Evolutionary conservation across 1,140 invertebrate genomes (phyloP).

Genomic region (Streblospio benedicti): DNA sequence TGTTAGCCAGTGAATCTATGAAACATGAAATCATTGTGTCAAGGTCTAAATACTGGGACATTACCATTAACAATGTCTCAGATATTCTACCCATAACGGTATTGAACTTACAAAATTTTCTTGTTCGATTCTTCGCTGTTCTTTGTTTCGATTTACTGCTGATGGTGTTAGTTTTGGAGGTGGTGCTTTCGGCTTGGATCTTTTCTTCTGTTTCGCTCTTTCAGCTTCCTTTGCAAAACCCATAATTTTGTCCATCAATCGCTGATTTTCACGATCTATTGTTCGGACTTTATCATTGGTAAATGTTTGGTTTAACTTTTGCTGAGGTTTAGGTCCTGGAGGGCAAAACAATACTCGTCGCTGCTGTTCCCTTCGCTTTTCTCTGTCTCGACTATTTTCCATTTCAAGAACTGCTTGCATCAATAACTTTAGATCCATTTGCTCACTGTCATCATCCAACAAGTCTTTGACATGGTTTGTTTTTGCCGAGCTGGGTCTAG

Average conservation of each 20-base stretch:
- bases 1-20: background rate
- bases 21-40: background rate
- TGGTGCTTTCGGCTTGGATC: constrained; percentile 1
- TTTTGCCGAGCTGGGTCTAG: constrained; percentile 3
- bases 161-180: constrained; percentile 31
- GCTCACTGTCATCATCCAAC: constrained; percentile 22
- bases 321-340: constrained; percentile 11
- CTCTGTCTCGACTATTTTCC: constrained; percentile 27
- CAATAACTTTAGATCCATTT: constrained; percentile 36
- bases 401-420: constrained; percentile 43
- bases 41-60: background rate
- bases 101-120: constrained; percentile 46
- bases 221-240: constrained; percentile 17
- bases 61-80: background rate
- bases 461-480: constrained; percentile 13
- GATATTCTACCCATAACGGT: background rate
- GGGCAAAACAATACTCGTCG: constrained; percentile 33
- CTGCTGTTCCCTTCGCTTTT: background rate
- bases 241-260: constrained; percentile 38
- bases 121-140: constrained; percentile 46
- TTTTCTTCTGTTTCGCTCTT: constrained; percentile 8
- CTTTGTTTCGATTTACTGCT: constrained; percentile 43
- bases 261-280: constrained; percentile 42
- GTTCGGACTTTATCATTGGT: constrained; percentile 25
- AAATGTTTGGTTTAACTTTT: constrained; percentile 24